phyloP scores from a whole-genome alignment of 1,140 invertebrate genomes.

The Papilio machaon region DNA sequence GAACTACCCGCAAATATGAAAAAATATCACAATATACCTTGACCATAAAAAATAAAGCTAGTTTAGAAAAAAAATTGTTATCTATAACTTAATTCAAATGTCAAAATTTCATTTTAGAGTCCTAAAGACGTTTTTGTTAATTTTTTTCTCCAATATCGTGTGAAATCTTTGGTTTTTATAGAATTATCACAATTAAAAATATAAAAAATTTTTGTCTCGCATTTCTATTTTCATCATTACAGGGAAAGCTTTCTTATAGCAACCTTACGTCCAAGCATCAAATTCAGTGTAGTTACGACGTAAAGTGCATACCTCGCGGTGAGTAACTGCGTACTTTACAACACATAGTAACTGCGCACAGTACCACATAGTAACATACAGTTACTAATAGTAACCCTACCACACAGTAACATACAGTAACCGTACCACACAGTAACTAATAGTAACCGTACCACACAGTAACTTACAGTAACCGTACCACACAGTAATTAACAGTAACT shows the following conservation, averaged over 20 bases:
- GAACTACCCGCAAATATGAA: background rate
- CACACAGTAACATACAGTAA: too few species aligned
- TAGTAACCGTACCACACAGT: too few species aligned
- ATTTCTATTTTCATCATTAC: background rate
- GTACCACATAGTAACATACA: background rate
- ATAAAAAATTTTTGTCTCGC: background rate
- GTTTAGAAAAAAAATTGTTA: background rate
- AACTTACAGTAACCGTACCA: too few species aligned
- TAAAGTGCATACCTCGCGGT: background rate
- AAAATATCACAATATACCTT: background rate
- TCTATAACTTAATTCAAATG: background rate
- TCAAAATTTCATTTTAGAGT: background rate
- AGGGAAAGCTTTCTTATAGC: conserved; percentile 3
- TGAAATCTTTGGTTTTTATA: conserved; percentile 15
- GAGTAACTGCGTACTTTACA: background rate
- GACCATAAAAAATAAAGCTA: background rate
- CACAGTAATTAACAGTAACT: background rate
- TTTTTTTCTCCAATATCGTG: background rate
- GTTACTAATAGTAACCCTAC: too few species aligned
- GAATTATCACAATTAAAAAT: conserved; percentile 10
- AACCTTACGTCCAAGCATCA: background rate
- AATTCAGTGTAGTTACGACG: background rate
- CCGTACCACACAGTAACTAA: too few species aligned
- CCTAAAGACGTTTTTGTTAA: background rate
- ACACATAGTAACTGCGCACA: background rate